Conservation (phyloP, 2,113 vertebrate species). For the Phalacrocorax aristotelis region DNA sequence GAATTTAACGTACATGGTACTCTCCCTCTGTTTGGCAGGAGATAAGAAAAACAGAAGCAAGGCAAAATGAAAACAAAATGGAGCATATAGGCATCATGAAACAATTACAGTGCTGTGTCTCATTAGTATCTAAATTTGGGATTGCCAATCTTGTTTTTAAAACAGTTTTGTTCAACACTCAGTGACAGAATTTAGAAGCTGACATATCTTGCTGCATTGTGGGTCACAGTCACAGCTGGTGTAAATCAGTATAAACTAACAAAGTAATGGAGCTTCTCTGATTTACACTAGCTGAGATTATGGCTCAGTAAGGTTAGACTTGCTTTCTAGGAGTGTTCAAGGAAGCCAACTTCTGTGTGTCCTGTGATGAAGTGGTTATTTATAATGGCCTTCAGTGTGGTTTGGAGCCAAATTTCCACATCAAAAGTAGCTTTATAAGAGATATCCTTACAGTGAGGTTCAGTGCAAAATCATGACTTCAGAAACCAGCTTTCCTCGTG, state of each 20-base stretch:
- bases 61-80: slow-evolving; percentile 61
- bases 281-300: slow-evolving; percentile 56
- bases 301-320: slow-evolving; percentile 52
- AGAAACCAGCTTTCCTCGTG: slow-evolving; percentile 68
- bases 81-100: slow-evolving; percentile 41
- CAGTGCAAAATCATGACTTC: slow-evolving; percentile 72
- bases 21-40: slow-evolving; percentile 64
- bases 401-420: slow-evolving; percentile 70
- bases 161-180: slow-evolving; percentile 50
- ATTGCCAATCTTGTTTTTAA: slow-evolving; percentile 52
- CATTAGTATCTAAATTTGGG: slow-evolving; percentile 54
- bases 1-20: slow-evolving; percentile 39
- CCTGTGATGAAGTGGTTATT: slow-evolving; percentile 71
- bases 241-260: slow-evolving; percentile 44
- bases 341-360: slow-evolving; percentile 69
- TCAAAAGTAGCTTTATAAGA: slow-evolving; percentile 73
- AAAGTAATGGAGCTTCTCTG: slow-evolving; percentile 44
- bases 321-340: slow-evolving; percentile 66
- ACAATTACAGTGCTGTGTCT: slow-evolving; percentile 46
- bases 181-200: slow-evolving; percentile 47
- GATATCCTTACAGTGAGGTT: slow-evolving; percentile 71
- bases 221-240: slow-evolving; percentile 40
- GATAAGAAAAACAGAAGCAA: slow-evolving; percentile 70
- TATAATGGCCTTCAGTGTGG: slow-evolving; percentile 71
- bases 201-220: slow-evolving; percentile 26